These are phyloP conservation scores for Tricholauxania praeusta DNA, from an alignment of 2,888 invertebrate species.

Conservation along the genomic window DNA sequence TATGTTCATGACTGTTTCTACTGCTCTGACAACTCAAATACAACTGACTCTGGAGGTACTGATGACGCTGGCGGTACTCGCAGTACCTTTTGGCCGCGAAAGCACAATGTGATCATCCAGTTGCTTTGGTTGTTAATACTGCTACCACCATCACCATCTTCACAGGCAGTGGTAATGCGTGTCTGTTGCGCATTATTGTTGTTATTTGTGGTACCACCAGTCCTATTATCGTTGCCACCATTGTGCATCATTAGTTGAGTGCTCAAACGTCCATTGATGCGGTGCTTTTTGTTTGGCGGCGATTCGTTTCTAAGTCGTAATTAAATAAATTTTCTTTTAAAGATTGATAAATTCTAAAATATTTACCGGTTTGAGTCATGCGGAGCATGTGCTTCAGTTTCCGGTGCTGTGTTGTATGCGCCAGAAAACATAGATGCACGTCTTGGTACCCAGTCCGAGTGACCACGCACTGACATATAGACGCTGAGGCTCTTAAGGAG, in stretches of 20 bases:
- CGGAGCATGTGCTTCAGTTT: slow-evolving; percentile 61
- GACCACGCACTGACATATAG: slow-evolving; percentile 68
- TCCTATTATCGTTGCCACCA: slow-evolving; percentile 41
- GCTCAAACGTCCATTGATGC: slow-evolving; percentile 48
- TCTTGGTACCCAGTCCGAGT: slow-evolving; percentile 65
- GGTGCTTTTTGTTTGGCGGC: slow-evolving; percentile 50
- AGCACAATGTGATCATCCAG: slow-evolving; percentile 64
- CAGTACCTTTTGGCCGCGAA: slow-evolving; percentile 67
- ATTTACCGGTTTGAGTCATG: slow-evolving; percentile 57
- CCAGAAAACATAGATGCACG: slow-evolving; percentile 67
- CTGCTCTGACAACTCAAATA: slow-evolving; percentile 69
- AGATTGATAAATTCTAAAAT: background rate
- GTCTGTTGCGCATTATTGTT: slow-evolving; percentile 40
- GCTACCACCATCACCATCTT: slow-evolving; percentile 38
- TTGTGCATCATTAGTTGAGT: background rate
- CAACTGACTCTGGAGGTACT: slow-evolving; percentile 69
- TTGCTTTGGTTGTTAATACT: slow-evolving; percentile 49
- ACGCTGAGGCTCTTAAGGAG: slow-evolving; percentile 68
- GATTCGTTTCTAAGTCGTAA: slow-evolving; percentile 52
- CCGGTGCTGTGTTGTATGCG: slow-evolving; percentile 65
- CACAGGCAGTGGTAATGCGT: slow-evolving; percentile 41
- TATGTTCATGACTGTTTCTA: slow-evolving; percentile 50
- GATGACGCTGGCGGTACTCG: slow-evolving; percentile 66
- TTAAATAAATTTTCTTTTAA: background rate
- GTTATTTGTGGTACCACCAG: slow-evolving; percentile 42